Conservation (phyloP, 2,797 vertebrate genomes). For the Pteronotus mesoamericanus region DNA sequence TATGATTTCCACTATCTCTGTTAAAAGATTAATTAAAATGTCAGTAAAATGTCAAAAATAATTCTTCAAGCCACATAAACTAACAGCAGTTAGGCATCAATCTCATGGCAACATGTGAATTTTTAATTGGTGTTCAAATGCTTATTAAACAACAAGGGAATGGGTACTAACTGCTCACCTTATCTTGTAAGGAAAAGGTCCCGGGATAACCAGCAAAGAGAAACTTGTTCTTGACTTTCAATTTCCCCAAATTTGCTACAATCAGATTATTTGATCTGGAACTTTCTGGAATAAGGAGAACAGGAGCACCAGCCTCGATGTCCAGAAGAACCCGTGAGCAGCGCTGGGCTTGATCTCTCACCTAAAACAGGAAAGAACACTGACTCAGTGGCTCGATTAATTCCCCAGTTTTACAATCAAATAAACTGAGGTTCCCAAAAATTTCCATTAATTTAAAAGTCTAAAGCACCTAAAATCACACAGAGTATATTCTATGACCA, state of each 20-base stretch:
- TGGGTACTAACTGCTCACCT: conserved; percentile 86
- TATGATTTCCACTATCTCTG: neutral
- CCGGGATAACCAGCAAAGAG: conserved; percentile 88
- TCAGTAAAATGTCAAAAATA: neutral
- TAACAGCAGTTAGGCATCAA: neutral
- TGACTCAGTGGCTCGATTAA: neutral
- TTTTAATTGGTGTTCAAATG: neutral
- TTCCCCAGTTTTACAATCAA: neutral
- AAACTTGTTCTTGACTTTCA: conserved; percentile 93
- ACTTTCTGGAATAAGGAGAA: conserved; percentile 96
- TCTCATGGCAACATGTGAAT: neutral
- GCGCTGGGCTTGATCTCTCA: conserved; percentile 92
- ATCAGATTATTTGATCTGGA: conserved; percentile 91
- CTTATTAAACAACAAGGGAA: neutral
- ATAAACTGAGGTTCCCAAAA: neutral
- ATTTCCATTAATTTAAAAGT: neutral
- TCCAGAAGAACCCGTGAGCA: conserved; percentile 92
- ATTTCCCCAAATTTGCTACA: conserved; percentile 95
- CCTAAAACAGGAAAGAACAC: conserved; percentile 80
- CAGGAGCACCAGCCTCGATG: conserved; percentile 95
- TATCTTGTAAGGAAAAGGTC: conserved; percentile 93
- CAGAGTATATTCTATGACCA: neutral
- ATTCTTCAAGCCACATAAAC: neutral
- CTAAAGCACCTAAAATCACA: neutral
- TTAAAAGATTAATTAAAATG: neutral